phyloP scores from a whole-genome alignment of 2,113 vertebrate species.

The Anarrhichthys ocellatus region DNA sequence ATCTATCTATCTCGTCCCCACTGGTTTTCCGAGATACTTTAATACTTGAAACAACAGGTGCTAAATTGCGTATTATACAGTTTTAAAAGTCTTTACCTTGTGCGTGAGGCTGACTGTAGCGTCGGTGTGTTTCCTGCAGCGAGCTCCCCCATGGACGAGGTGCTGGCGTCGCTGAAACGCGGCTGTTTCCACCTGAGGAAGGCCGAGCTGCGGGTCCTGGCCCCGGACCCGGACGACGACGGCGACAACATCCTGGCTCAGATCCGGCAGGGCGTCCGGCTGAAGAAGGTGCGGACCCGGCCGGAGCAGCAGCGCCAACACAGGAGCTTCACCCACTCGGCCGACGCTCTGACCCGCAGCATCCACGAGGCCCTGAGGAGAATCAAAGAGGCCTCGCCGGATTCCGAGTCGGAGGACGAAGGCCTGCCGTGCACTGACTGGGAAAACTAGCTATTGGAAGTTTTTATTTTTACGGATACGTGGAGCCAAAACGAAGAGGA shows the following conservation, averaged over 20 bases:
- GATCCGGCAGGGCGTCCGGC: slow-evolving; percentile 95
- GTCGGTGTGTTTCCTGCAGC: slow-evolving; percentile 76
- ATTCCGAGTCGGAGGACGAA: slow-evolving; percentile 97
- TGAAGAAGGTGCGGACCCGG: slow-evolving; percentile 90
- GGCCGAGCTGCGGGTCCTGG: slow-evolving; percentile 93
- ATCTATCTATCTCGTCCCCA: neutral
- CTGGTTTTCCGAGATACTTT: neutral
- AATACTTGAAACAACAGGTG: neutral
- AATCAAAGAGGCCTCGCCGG: slow-evolving; percentile 98
- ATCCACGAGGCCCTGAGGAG: slow-evolving; percentile 96
- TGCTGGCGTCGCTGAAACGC: slow-evolving; percentile 96
- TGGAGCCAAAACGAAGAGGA: slow-evolving; percentile 39
- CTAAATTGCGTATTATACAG: neutral
- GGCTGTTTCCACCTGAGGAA: slow-evolving; percentile 97
- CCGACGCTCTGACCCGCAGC: slow-evolving; percentile 94
- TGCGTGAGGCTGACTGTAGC: neutral
- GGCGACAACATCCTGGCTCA: slow-evolving; percentile 98
- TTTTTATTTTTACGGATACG: neutral
- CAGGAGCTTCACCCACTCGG: slow-evolving; percentile 86
- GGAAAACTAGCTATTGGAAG: slow-evolving; percentile 87
- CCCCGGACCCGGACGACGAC: slow-evolving; percentile 94
- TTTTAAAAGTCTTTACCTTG: neutral
- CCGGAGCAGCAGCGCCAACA: slow-evolving; percentile 88
- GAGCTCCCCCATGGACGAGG: slow-evolving; percentile 98
- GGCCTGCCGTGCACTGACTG: slow-evolving; percentile 93